Conservation (phyloP, 2,113 vertebrate species). For the Phasianus colchicus region DNA sequence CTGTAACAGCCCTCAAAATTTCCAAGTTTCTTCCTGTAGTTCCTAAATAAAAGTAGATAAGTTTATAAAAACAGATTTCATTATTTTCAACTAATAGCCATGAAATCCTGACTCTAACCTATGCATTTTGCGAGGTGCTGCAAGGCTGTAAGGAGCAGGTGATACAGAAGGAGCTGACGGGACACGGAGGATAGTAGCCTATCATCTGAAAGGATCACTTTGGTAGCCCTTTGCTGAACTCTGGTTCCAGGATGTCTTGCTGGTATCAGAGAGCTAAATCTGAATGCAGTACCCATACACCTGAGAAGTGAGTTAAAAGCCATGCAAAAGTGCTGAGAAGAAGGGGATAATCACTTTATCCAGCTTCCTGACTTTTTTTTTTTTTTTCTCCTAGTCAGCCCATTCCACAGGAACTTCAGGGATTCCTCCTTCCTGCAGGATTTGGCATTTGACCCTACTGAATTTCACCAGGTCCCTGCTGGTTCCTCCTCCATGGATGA, state of each 20-base stretch:
- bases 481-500: neutral
- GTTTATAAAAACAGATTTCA: slow-evolving; percentile 49
- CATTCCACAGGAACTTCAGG: neutral
- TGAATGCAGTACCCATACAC: neutral
- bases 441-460: neutral
- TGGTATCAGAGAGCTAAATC: neutral
- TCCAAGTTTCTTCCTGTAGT: slow-evolving; percentile 69
- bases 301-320: neutral
- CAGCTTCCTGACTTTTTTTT: neutral
- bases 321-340: neutral
- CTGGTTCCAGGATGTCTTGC: neutral
- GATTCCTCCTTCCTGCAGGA: neutral
- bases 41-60: slow-evolving; percentile 74
- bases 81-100: neutral
- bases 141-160: neutral
- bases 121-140: neutral
- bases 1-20: slow-evolving; percentile 88
- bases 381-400: neutral
- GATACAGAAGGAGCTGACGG: neutral
- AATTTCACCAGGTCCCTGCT: neutral
- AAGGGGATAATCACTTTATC: neutral
- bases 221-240: neutral
- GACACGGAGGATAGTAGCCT: neutral
- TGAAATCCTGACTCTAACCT: neutral
- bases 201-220: neutral